These are phyloP conservation scores for Diloba caeruleocephala DNA, from an alignment of 2,888 invertebrate genomes.

Conservation along the genomic window DNA sequence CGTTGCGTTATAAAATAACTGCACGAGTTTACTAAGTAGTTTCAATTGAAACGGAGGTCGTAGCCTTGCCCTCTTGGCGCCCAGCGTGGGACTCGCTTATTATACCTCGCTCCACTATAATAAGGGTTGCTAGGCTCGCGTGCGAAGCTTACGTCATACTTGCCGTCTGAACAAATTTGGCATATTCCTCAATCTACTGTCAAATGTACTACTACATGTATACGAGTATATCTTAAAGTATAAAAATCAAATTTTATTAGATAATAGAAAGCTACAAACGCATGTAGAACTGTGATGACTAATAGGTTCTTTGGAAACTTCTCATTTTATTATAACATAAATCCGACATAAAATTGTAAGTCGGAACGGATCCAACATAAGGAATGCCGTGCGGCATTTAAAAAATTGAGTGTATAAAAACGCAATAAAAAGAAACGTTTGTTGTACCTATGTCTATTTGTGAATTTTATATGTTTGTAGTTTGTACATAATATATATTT, in stretches of 20 bases:
- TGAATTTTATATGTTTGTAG: slow-evolving; percentile 38
- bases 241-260: slow-evolving; percentile 23
- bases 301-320: slow-evolving; percentile 9
- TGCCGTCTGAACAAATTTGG: slow-evolving; percentile 56
- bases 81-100: slow-evolving; percentile 58
- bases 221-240: slow-evolving; percentile 13
- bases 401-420: slow-evolving; percentile 33
- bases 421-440: slow-evolving; percentile 45
- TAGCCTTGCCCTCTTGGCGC: slow-evolving; percentile 73
- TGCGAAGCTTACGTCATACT: slow-evolving; percentile 65
- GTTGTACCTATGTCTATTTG: slow-evolving; percentile 44
- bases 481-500: slow-evolving; percentile 34
- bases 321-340: slow-evolving; percentile 26
- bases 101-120: slow-evolving; percentile 46
- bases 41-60: slow-evolving; percentile 59
- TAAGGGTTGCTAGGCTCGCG: slow-evolving; percentile 60
- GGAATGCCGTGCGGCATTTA: slow-evolving; percentile 16
- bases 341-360: slow-evolving; percentile 13
- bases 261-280: slow-evolving; percentile 12
- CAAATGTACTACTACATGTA: slow-evolving; percentile 14
- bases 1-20: slow-evolving; percentile 47
- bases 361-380: slow-evolving; percentile 25
- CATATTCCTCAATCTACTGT: slow-evolving; percentile 41
- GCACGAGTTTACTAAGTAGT: slow-evolving; percentile 49
- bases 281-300: slow-evolving; percentile 2